Evolutionary conservation across 2,888 invertebrate species (phyloP), one percentile per base, ranked within the genome.

Genomic region (Trachelus troglodyta): DNA sequence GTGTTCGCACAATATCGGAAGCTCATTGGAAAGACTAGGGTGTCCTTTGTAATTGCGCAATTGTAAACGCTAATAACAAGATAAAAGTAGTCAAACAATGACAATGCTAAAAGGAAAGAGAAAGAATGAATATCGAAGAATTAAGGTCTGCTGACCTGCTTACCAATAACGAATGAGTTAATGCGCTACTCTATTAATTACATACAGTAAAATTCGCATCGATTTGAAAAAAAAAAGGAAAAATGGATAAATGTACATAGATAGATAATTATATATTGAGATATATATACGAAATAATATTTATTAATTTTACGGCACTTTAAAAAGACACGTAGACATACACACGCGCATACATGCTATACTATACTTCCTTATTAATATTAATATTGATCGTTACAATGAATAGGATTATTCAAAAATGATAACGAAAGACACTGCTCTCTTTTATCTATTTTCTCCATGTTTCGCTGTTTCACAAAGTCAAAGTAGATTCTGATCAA

Each of bases 211-310:
- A 76, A 81, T 83, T 85, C 83, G 75, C 82, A 86, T 83, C 81
- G 71, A 80, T 77, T 56, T 15, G 15, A 23, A 56, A 56, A 9
- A 35, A 40, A 23, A 56, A 23, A 56, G 23, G 23, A 23, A 56
- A 56, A 23, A 2, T 15, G 4, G 6, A 15, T 82, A 83, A 86
- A 79, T 86, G 86, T 86, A 86, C 81, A 86, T 86, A 86, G 81
- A 80, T 85, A 85, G 83, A 69, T 80, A 82, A 86, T 83, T 85
- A 85, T 83, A 71, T 23, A 71, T 71, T 31, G 34, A 71, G 23
- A 23, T 56, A 56, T 34, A 71, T 71, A 71, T 71, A 15, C 31
- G 34, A 71, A 15, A 71, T 71, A 34, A 71, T 71, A 71, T 71
- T 71, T 71, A 71, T 71, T 71, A 71, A 31, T 71, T 6, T 31